Percentiles rank a stretch among this genome's conserved stretches.
Conservation (phyloP, 2,113 vertebrate species). For the Hiodon tergisus region DNA sequence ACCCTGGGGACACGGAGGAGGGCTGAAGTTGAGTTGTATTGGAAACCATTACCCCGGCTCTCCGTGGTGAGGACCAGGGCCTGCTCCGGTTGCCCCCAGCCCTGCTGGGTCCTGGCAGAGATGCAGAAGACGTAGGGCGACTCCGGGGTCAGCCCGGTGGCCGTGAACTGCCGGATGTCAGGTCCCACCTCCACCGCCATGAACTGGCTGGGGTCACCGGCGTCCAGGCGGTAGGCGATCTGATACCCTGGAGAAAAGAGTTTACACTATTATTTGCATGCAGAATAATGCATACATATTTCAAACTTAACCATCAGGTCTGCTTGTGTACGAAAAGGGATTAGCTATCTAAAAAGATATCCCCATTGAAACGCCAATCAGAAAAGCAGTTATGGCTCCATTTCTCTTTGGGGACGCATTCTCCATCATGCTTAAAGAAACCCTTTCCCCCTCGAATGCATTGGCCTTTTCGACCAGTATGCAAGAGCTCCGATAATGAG, state of each 20-base stretch:
- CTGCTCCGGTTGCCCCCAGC: slow-evolving; percentile 71
- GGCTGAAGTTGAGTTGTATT: background rate
- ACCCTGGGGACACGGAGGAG: no score
- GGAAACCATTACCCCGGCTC: slow-evolving; percentile 61
- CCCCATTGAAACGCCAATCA: no score
- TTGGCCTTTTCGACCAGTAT: no score
- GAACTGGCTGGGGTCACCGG: slow-evolving; percentile 64
- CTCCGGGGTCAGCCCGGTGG: slow-evolving; percentile 62
- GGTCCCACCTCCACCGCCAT: slow-evolving; percentile 71
- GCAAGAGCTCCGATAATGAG: no score
- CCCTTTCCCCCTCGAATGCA: no score
- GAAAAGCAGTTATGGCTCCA: no score
- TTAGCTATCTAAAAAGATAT: no score
- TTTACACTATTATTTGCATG: background rate
- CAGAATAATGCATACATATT: background rate
- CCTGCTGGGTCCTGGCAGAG: slow-evolving; percentile 68
- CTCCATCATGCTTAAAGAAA: no score
- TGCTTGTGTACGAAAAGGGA: no score
- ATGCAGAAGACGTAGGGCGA: slow-evolving; percentile 66
- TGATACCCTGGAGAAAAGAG: slow-evolving; percentile 62
- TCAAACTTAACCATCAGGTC: background rate
- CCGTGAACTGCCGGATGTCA: slow-evolving; percentile 64
- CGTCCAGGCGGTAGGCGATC: slow-evolving; percentile 69
- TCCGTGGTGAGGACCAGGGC: slow-evolving; percentile 72
- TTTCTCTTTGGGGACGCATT: no score